Percentiles rank a stretch among this genome's conserved stretches.
Conservation (phyloP, 1,140 invertebrate species). For the Trachelipus rathkii region DNA sequence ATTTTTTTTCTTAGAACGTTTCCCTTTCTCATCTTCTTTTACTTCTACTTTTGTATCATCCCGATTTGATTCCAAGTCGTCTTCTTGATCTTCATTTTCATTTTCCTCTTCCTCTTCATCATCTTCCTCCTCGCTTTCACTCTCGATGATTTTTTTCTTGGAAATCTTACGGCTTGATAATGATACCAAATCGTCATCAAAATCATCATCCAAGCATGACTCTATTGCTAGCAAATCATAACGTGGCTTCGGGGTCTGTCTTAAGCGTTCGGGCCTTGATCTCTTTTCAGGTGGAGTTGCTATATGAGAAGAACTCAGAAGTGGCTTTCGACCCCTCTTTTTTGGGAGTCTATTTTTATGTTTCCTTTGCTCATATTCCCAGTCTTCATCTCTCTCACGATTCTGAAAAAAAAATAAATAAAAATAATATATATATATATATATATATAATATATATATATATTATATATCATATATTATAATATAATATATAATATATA, state of each 20-base stretch:
- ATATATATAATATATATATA: no score
- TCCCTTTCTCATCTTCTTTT: background rate
- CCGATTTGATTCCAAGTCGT: background rate
- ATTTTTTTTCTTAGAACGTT: background rate
- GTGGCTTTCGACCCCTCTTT: background rate
- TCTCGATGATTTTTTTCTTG: background rate
- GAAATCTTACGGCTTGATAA: background rate
- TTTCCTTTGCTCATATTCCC: background rate
- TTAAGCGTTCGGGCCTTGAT: background rate
- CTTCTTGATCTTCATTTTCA: background rate
- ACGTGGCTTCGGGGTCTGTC: background rate
- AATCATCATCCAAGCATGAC: background rate
- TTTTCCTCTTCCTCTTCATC: background rate
- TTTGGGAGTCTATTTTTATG: background rate
- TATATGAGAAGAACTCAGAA: background rate
- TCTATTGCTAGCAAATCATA: background rate
- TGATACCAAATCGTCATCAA: background rate
- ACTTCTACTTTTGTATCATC: background rate
- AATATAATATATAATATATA: no score
- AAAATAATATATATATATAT: background rate
- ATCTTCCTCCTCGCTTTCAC: background rate
- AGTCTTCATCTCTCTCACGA: background rate
- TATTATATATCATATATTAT: no score
- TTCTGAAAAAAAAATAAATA: background rate
- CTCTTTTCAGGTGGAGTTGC: background rate